These are phyloP conservation scores for Scrobipalpa costella DNA, from an alignment of 2,888 invertebrate species.

Conservation along the genomic window DNA sequence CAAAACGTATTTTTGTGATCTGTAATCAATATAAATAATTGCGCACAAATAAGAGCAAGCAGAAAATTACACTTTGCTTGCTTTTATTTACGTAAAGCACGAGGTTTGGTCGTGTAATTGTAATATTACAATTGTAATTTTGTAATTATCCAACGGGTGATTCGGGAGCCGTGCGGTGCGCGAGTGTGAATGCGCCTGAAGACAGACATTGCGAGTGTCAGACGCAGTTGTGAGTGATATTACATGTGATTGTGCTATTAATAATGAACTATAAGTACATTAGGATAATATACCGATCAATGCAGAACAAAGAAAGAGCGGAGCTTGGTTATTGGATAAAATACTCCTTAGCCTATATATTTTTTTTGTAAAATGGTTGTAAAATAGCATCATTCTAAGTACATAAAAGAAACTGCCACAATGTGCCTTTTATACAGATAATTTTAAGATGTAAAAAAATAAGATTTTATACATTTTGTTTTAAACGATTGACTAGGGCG, in stretches of 20 bases:
- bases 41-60: conserved; percentile 56
- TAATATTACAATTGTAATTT: conserved; percentile 14
- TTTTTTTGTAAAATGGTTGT: conserved; percentile 63
- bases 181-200: conserved; percentile 68
- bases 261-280: conserved; percentile 73
- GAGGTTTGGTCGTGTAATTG: conserved; percentile 25
- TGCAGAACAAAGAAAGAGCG: conserved; percentile 41
- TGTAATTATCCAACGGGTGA: conserved; percentile 52
- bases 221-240: conserved; percentile 76
- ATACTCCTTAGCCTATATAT: conserved; percentile 65
- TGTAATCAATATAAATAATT: conserved; percentile 22
- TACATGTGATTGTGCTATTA: conserved; percentile 78
- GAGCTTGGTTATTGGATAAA: conserved; percentile 52
- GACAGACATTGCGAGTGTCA: conserved; percentile 62
- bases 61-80: conserved; percentile 56
- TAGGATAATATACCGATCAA: conserved; percentile 43
- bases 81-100: conserved; percentile 48
- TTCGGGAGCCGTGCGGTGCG: conserved; percentile 52
- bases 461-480: conserved; percentile 47
- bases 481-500: conserved; percentile 53
- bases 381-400: conserved; percentile 59
- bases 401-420: conserved; percentile 75
- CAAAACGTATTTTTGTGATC: conserved; percentile 21
- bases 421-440: conserved; percentile 77
- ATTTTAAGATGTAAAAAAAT: conserved; percentile 49